Evolutionary conservation across 2,888 invertebrate species (phyloP).

Genomic region (Xanthia togata): DNA sequence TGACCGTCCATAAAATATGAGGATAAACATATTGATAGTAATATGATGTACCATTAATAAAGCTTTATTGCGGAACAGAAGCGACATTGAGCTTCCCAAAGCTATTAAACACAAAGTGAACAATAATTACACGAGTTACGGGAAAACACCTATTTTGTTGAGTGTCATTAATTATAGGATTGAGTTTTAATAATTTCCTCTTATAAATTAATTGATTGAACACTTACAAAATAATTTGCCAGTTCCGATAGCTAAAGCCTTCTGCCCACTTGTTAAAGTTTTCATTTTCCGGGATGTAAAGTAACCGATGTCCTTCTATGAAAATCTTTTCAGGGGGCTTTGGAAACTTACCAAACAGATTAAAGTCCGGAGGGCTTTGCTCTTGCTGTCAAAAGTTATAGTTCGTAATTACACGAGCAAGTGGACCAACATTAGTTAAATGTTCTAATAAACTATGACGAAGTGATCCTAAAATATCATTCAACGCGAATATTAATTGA

Average conservation of each 20-base stretch:
- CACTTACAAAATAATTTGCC: not conserved
- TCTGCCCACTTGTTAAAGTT: not conserved
- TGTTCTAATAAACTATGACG: conserved; percentile 60
- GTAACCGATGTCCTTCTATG: not conserved
- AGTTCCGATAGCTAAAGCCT: not conserved
- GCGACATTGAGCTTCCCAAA: conserved; percentile 40
- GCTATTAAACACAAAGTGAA: conserved; percentile 26
- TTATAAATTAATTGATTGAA: conserved; percentile 3
- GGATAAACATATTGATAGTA: conserved; percentile 22
- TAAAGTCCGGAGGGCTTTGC: not conserved
- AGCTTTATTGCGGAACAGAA: conserved; percentile 35
- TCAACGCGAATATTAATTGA: conserved; percentile 73
- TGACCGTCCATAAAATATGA: conserved; percentile 11
- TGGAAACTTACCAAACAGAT: conserved; percentile 1
- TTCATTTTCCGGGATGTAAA: not conserved
- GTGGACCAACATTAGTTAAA: conserved; percentile 35
- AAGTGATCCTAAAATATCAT: conserved; percentile 65
- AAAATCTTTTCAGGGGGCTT: not conserved
- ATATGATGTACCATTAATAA: conserved; percentile 25
- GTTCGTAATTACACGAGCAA: conserved; percentile 11
- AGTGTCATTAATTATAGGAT: conserved; percentile 3
- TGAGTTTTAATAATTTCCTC: not conserved
- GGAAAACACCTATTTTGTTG: conserved; percentile 1
- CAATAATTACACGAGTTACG: conserved; percentile 13
- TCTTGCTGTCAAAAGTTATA: not conserved